These are phyloP conservation scores for Drosophila guanche DNA, from an alignment of 1,140 invertebrate species.

Conservation along the genomic window DNA sequence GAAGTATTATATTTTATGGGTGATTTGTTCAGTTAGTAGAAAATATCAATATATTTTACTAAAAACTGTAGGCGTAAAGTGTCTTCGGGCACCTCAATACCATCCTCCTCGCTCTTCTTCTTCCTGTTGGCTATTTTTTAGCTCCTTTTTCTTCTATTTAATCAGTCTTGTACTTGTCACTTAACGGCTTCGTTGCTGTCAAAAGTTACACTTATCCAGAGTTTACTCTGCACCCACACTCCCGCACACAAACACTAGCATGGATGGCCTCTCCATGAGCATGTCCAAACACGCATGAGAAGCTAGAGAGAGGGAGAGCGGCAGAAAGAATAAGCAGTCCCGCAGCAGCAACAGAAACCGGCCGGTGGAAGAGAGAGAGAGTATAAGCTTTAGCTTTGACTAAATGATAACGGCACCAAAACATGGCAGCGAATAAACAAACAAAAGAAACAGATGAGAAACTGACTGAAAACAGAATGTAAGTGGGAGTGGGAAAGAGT, in stretches of 20 bases:
- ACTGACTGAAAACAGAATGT: slow-evolving; percentile 15
- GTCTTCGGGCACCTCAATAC: too few relatives aligned
- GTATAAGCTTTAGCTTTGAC: slow-evolving; percentile 24
- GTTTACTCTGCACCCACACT: slow-evolving; percentile 27
- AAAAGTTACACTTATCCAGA: slow-evolving; percentile 66
- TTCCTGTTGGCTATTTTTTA: not conserved
- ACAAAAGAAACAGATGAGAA: slow-evolving; percentile 47
- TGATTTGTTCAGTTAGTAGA: too few relatives aligned
- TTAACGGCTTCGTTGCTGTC: slow-evolving; percentile 62
- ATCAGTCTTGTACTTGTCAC: slow-evolving; percentile 48
- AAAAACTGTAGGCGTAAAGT: too few relatives aligned
- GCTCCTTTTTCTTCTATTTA: slow-evolving; percentile 15
- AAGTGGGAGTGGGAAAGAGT: slow-evolving; percentile 14
- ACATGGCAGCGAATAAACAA: slow-evolving; percentile 67
- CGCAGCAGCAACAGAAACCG: slow-evolving; percentile 48
- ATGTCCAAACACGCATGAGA: slow-evolving; percentile 33
- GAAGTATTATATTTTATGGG: too few relatives aligned
- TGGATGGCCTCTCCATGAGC: slow-evolving; percentile 16
- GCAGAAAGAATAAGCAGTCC: not conserved
- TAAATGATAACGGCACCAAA: slow-evolving; percentile 68
- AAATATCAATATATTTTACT: too few relatives aligned
- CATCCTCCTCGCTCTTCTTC: not conserved
- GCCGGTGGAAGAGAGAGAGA: slow-evolving; percentile 42
- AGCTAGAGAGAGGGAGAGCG: not conserved
- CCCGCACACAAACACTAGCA: not conserved